A percentile compares a stretch with the other conserved stretches of the same genome.
phyloP scores from a whole-genome alignment of 2,113 vertebrate genomes.

The Desmodus rotundus region DNA sequence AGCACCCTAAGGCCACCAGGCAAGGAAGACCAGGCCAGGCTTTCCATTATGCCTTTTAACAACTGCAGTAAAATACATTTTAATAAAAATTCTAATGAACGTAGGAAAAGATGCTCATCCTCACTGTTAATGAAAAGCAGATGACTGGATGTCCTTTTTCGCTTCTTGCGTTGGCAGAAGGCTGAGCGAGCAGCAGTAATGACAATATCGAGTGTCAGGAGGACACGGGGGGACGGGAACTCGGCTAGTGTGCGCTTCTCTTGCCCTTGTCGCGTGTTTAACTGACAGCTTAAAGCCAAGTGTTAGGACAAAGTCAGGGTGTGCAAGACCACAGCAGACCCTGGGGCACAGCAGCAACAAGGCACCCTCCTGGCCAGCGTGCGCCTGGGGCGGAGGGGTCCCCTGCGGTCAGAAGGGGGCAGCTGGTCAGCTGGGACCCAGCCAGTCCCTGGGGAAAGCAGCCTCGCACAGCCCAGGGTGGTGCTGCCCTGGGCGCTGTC shows the following conservation, averaged over 20 bases:
- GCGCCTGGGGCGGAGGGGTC: accelerated
- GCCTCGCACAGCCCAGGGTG: accelerated
- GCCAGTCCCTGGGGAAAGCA: not conserved
- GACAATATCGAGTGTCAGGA: accelerated
- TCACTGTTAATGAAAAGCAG: not conserved
- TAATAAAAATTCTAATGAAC: not conserved
- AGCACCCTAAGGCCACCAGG: not conserved
- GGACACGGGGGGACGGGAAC: accelerated
- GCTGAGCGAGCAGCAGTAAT: accelerated
- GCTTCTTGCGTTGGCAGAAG: too few species aligned
- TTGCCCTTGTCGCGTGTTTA: accelerated
- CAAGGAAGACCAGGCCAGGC: not conserved
- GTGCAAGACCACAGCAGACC: not conserved
- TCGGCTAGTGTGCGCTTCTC: accelerated
- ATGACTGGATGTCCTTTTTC: not conserved
- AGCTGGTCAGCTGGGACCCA: accelerated
- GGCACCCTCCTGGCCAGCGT: accelerated
- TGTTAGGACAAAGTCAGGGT: not conserved
- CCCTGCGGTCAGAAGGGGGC: not conserved
- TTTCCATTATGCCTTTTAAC: accelerated
- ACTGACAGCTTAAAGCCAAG: not conserved
- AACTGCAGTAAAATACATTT: not conserved
- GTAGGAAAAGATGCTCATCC: not conserved
- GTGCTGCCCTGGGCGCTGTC: not conserved
- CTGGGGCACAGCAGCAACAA: not conserved